Evolutionary conservation across 2,888 invertebrate genomes (phyloP).

Genomic region (Magallana nippona): DNA sequence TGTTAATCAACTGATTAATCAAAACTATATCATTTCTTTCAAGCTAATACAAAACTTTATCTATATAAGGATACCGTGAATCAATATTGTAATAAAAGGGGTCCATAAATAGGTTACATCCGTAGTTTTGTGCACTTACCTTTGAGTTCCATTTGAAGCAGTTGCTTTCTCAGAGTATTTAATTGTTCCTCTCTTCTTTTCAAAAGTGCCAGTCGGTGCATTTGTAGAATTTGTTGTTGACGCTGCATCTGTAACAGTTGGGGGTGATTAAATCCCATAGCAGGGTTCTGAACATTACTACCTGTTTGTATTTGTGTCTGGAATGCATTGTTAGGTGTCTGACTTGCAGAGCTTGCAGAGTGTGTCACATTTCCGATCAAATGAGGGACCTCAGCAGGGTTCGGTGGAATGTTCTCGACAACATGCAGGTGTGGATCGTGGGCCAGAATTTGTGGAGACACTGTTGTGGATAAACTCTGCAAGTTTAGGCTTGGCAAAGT

Average conservation of each 20-base stretch:
- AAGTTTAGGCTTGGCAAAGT: constrained; percentile 9
- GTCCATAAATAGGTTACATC: too few relatives aligned
- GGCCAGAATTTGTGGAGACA: neutral
- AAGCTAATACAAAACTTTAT: too few relatives aligned
- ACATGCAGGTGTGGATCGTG: neutral
- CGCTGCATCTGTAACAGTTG: constrained; percentile 4
- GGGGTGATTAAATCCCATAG: neutral
- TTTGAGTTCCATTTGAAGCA: constrained; percentile 5
- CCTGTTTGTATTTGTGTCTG: neutral
- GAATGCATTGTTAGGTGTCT: neutral
- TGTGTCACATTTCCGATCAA: neutral
- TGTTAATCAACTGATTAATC: neutral
- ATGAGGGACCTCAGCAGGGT: neutral
- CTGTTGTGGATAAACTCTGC: constrained; percentile 8
- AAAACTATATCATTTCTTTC: neutral
- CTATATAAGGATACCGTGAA: too few relatives aligned
- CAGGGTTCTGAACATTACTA: neutral
- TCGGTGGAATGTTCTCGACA: neutral
- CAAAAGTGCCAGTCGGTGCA: constrained; percentile 17
- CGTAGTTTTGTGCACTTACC: neutral
- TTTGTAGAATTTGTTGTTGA: constrained; percentile 7
- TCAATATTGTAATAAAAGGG: too few relatives aligned
- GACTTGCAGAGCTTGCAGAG: neutral
- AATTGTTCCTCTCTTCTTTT: constrained; percentile 24
- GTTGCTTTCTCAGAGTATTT: constrained; percentile 3